phyloP scores from a whole-genome alignment of 1,140 invertebrate species.

The Hyles euphorbiae region DNA sequence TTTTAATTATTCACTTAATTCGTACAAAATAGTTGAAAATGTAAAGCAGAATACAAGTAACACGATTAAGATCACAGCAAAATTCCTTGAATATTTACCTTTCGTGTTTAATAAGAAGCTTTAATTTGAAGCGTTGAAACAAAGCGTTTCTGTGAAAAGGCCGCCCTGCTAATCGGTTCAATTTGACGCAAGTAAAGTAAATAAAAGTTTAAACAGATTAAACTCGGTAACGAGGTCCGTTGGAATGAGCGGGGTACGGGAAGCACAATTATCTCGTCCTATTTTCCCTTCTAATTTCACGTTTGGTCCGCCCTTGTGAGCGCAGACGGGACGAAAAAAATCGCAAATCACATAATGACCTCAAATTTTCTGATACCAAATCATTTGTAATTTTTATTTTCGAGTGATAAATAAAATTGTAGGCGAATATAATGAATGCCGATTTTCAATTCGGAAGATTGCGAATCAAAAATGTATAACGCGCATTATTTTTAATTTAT shows the following conservation, averaged over 20 bases:
- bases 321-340: slow-evolving; percentile 22
- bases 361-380: background rate
- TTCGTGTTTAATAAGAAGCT: slow-evolving; percentile 5
- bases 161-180: slow-evolving; percentile 47
- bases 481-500: too few relatives aligned
- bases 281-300: slow-evolving; percentile 67
- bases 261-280: slow-evolving; percentile 65
- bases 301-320: slow-evolving; percentile 42
- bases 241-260: slow-evolving; percentile 17
- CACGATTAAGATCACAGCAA: slow-evolving; percentile 1
- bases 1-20: too few relatives aligned
- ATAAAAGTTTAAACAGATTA: slow-evolving; percentile 73
- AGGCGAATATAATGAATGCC: too few relatives aligned
- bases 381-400: too few relatives aligned
- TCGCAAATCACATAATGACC: background rate
- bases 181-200: slow-evolving; percentile 55
- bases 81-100: slow-evolving; percentile 12
- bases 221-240: slow-evolving; percentile 54
- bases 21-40: too few relatives aligned
- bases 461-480: too few relatives aligned
- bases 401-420: too few relatives aligned
- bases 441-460: too few relatives aligned
- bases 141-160: slow-evolving; percentile 19
- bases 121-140: slow-evolving; percentile 28
- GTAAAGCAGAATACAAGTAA: too few relatives aligned